These are phyloP conservation scores for Mormyrops boulengeri DNA, from an alignment of 2,797 vertebrate species.

Conservation along the genomic window DNA sequence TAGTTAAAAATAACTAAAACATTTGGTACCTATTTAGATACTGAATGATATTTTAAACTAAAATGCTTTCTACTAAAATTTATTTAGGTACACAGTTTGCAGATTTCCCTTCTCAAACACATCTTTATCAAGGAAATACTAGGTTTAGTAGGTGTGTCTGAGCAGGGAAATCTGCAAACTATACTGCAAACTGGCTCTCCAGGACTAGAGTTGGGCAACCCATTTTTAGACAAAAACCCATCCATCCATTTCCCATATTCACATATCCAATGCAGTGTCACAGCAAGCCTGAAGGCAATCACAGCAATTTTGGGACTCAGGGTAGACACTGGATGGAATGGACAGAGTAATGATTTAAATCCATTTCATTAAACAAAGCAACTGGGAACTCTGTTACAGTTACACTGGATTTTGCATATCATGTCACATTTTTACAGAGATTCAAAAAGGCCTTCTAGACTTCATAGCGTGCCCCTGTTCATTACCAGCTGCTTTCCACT, in stretches of 20 bases:
- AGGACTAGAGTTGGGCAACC: background rate
- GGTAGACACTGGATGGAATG: background rate
- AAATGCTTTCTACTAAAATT: background rate
- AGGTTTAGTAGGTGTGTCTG: background rate
- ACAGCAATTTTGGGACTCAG: background rate
- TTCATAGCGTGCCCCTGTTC: background rate
- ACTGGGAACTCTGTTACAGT: background rate
- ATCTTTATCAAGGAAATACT: background rate
- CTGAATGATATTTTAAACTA: background rate
- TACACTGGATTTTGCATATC: background rate
- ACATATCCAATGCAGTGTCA: background rate
- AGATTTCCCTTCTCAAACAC: background rate
- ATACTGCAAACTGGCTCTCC: background rate
- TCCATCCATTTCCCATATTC: background rate
- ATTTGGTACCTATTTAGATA: background rate
- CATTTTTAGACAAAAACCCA: background rate
- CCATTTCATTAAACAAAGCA: background rate
- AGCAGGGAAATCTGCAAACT: background rate
- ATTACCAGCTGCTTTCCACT: background rate
- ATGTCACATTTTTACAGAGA: background rate
- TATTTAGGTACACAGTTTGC: background rate
- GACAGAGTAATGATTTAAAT: background rate
- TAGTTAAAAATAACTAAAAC: background rate
- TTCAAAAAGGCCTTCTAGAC: background rate
- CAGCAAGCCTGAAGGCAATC: background rate